These are phyloP conservation scores for Pseudochaenichthys georgianus DNA, from an alignment of 2,797 vertebrate species.

Conservation along the genomic window DNA sequence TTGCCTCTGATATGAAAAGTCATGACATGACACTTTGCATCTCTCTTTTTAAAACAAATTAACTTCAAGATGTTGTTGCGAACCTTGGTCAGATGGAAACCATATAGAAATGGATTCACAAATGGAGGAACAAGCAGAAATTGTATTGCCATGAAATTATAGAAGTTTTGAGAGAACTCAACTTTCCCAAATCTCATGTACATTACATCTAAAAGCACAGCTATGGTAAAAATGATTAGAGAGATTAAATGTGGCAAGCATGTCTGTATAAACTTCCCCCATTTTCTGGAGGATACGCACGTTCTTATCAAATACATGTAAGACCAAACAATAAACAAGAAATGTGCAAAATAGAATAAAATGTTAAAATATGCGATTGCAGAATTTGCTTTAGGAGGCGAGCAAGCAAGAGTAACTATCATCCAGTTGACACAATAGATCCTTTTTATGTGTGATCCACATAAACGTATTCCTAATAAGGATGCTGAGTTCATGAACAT, in stretches of 20 bases:
- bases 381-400: background rate
- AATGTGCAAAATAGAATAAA: constrained; percentile 35
- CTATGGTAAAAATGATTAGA: constrained; percentile 35
- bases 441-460: constrained; percentile 37
- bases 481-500: constrained; percentile 58
- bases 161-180: background rate
- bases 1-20: background rate
- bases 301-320: constrained; percentile 49
- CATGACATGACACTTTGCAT: background rate
- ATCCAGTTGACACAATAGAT: constrained; percentile 62
- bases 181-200: constrained; percentile 47
- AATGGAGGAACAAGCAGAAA: constrained; percentile 49
- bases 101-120: constrained; percentile 61
- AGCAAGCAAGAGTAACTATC: constrained; percentile 37
- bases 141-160: constrained; percentile 47
- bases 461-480: constrained; percentile 35
- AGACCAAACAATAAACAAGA: constrained; percentile 52
- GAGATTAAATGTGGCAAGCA: constrained; percentile 72
- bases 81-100: constrained; percentile 45
- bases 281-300: constrained; percentile 20
- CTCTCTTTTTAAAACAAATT: background rate
- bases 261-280: constrained; percentile 65
- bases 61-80: constrained; percentile 10
- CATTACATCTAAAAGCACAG: constrained; percentile 62
- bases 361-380: constrained; percentile 41